Evolutionary conservation across 2,797 vertebrate genomes (phyloP), one percentile per base, ranked within the genome.

Genomic region (Phyllotis vaccarum): DNA sequence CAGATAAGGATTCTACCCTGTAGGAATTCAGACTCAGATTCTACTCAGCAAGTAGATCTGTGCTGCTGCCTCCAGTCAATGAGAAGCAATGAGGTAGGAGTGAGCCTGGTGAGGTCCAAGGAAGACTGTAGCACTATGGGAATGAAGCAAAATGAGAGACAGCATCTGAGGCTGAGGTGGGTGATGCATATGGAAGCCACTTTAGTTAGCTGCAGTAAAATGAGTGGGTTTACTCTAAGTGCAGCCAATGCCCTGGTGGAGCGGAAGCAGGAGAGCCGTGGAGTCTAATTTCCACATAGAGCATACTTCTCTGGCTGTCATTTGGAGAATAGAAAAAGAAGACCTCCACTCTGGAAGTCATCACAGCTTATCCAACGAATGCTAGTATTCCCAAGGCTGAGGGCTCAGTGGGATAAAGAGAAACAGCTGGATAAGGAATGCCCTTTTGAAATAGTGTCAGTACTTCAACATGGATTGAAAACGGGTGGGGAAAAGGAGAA

Each of bases 1-100:
- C 49, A 89, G 19, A 40, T 70, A 81, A 24, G 49, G 62, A 76
- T 5, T 29, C n/a, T 43, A 40, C 40, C 37, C 46, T 88, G 2
- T 72, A 90, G 93, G 90, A 81, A 31, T 52, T 92, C 72, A 76
- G 46, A 78, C 74, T 46, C 60, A 34, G 17, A 27, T 81, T 56
- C 17, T 72, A 43, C 40, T 86, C 37, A 21, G 34, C 2, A 17
- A 37, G 90, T 10, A 60, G 78, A 21, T 14, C 78, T n/a, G 2
- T 5, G 5, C 43, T 76, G 31, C 43, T 66, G 31, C 4, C 37
- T 37, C 27, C 52, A n/a, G 54, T 56, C 8, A 56, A 79, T 49
- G 13, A 27, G 62, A 94, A 58, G 74, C 27, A 5, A 60, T 74
- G 68, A 92, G 62, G 21, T 62, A 21, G 27, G 13, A 80, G 66